Conservation (phyloP, 2,888 invertebrate species). For the Ochlodes sylvanus region DNA sequence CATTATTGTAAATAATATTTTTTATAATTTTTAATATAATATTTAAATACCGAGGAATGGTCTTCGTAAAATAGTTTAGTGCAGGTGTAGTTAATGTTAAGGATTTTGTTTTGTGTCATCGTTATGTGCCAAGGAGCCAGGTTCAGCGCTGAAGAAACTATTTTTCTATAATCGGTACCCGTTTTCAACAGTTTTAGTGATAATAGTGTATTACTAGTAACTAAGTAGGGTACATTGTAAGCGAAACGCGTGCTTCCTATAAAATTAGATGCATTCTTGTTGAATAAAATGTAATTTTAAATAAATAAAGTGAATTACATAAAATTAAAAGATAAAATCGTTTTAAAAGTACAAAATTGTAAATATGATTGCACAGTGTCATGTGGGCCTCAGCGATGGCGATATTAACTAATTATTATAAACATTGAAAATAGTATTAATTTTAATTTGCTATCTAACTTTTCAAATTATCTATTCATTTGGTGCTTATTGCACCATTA, state of each 20-base stretch:
- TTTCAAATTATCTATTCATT: too few species aligned
- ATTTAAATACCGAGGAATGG: slow-evolving; percentile 69
- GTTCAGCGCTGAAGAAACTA: slow-evolving; percentile 51
- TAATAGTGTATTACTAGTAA: slow-evolving; percentile 68
- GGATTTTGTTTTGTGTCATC: slow-evolving; percentile 74
- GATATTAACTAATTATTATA: too few species aligned
- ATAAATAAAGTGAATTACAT: slow-evolving; percentile 20
- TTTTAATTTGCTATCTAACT: too few species aligned
- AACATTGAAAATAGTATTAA: too few species aligned
- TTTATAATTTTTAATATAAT: slow-evolving; percentile 57
- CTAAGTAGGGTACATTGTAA: slow-evolving; percentile 61
- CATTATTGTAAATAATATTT: slow-evolving; percentile 62
- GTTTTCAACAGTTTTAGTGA: slow-evolving; percentile 48
- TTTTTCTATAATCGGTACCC: slow-evolving; percentile 39
- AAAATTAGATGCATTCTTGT: slow-evolving; percentile 62
- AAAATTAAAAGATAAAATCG: slow-evolving; percentile 6
- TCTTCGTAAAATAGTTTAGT: slow-evolving; percentile 62
- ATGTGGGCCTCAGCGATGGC: neutral
- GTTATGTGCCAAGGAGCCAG: slow-evolving; percentile 78
- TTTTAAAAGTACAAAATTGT: slow-evolving; percentile 56
- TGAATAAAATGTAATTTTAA: slow-evolving; percentile 41
- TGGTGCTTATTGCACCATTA: too few species aligned
- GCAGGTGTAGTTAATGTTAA: slow-evolving; percentile 58
- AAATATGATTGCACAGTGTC: slow-evolving; percentile 41
- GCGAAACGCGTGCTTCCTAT: slow-evolving; percentile 78